Evolutionary conservation across 2,888 invertebrate genomes (phyloP), one percentile per base, ranked within the genome.

Genomic region (Ecliptopera silaceata): DNA sequence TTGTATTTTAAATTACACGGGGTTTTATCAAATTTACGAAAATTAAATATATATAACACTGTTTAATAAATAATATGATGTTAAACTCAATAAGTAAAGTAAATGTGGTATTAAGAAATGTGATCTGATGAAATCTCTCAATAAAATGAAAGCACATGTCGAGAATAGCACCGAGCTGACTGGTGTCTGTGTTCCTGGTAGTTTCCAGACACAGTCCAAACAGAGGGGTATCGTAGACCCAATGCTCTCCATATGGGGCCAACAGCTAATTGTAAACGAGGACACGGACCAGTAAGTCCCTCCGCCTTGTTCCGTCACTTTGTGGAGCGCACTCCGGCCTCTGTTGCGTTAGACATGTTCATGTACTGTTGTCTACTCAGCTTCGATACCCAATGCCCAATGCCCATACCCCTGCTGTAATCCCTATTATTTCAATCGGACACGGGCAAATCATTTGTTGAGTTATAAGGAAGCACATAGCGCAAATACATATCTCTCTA

Each of bases 231-330:
- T 97, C 95, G 96, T 97, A 95, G 97, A 97, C 95, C 97, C 97
- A 93, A 97, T 97, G 97, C 96, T 97, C 93, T 97, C 96, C 93
- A 97, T 97, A 93, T 97, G 97, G 97, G 97, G 97, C 93, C 97
- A 97, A 94, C 97, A 97, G 95, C 96, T 97, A 94, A 97, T 97
- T 94, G 96, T 97, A 93, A 97, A 97, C 95, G 97, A 97, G 95
- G 97, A 97, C 93, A 97, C 97, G 88, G 96, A 97, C 93, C 97
- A 97, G 97, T 97, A 96, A 96, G 97, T 97, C 81, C 63, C 58
- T 79, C 74, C 78, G 59, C 58, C 59, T 61, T 61, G 61, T 55
- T 55, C 56, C 61, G 48, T 57, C 74, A 70, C 72, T 70, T 71
- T 80, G 83, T 80, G 84, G 82, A 80, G 80, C 59, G 78, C 79